Evolutionary conservation across 37 sponge, comb jelly and placozoan genomes (phyloP).

Genomic region (Halisarca cf. caerulea): DNA sequence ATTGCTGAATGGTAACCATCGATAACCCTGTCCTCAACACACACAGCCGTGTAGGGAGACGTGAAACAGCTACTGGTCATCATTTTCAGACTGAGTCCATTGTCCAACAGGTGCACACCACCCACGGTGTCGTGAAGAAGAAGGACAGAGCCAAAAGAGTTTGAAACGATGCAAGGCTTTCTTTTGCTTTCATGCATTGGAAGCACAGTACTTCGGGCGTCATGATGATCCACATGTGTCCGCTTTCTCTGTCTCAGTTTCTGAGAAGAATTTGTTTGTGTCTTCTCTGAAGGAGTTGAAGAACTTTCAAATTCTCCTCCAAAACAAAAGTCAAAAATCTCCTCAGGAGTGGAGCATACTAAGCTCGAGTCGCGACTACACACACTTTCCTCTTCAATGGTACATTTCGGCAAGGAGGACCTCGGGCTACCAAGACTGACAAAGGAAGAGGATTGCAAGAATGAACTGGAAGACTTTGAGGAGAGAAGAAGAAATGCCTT

Average conservation of each 20-base stretch:
- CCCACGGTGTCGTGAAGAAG: not conserved
- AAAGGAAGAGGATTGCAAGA: constrained; percentile 47
- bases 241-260: not conserved
- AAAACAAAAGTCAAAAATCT: not conserved
- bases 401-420: constrained; percentile 24
- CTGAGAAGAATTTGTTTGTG: too few species aligned
- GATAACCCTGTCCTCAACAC: constrained; percentile 19
- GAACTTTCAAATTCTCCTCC: too few species aligned
- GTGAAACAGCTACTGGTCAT: not conserved
- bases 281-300: too few species aligned
- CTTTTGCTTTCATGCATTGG: too few species aligned
- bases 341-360: not conserved
- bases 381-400: constrained; percentile 61
- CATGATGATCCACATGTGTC: not conserved
- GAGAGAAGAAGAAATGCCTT: constrained; percentile 59
- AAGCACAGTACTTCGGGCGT: too few species aligned
- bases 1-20: constrained; percentile 17
- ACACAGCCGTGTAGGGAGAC: not conserved
- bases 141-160: not conserved
- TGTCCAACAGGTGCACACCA: constrained; percentile 27
- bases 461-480: constrained; percentile 5
- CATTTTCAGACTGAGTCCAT: constrained; percentile 50
- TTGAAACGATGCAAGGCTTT: too few species aligned
- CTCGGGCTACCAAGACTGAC: constrained; percentile 38
- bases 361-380: constrained; percentile 38